phyloP scores from a whole-genome alignment of 2,888 invertebrate genomes.

The Minunthozetes semirufus region DNA sequence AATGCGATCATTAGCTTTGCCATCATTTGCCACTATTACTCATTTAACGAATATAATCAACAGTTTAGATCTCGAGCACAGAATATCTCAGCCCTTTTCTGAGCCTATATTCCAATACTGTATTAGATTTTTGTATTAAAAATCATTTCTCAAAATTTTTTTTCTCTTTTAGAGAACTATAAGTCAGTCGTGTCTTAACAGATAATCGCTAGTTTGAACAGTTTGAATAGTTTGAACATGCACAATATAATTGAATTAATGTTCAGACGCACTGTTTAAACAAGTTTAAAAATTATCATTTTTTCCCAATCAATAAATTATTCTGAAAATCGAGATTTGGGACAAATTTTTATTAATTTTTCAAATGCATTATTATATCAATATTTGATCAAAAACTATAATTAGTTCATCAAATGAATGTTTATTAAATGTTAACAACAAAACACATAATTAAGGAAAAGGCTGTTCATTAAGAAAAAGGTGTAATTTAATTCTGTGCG shows the following conservation, averaged over 20 bases:
- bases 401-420: not conserved
- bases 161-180: not conserved
- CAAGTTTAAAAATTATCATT: no score
- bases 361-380: not conserved
- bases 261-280: no score
- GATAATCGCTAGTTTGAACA: no score
- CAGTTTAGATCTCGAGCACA: slow-evolving; percentile 3
- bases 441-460: not conserved
- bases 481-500: not conserved
- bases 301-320: not conserved
- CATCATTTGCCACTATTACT: not conserved
- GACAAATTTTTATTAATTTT: not conserved
- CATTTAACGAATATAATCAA: slow-evolving; percentile 8
- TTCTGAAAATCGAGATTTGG: not conserved
- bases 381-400: not conserved
- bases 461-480: not conserved
- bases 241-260: no score
- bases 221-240: no score
- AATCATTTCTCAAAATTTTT: not conserved
- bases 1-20: slow-evolving; percentile 6
- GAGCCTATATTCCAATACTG: not conserved
- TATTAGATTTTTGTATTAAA: not conserved
- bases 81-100: not conserved
- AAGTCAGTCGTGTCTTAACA: no score
- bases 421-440: not conserved